Evolutionary conservation across 2,113 vertebrate genomes (phyloP), one percentile per base, ranked within the genome.

Genomic region (Chrysochloris asiatica): DNA sequence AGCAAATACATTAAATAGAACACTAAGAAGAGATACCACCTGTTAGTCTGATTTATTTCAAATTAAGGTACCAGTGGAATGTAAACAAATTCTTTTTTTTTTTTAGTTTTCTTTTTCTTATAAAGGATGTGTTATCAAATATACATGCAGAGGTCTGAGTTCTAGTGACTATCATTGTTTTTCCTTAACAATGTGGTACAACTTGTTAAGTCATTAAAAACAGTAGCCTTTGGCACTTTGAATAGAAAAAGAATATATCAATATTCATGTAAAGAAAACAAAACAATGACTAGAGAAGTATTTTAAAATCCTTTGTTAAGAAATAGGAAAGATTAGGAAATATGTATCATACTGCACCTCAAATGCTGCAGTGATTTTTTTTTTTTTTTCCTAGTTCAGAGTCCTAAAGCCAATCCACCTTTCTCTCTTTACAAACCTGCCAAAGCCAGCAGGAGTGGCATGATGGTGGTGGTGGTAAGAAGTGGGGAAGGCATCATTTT

Each of bases 31-130:
- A 98, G 97, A 97, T 97, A 98, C 96, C 97, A 98, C 97, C 97
- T 97, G 97, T 96, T 96, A 96, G 97, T 97, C 97, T 97, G 96
- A 97, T 97, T 98, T 96, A 93, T 97, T 97, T 97, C 97, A 98
- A 98, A 98, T 98, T 98, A 98, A 98, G 98, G 98, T 98, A 98
- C 97, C 97, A 98, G 98, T 98, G 98, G 98, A 98, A 98, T 98
- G 98, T 98, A 98, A 98, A 98, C 98, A 98, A 97, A 98, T 97
- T 95, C 97, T 97, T 69, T 97, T 97, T 98, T 98, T 97, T 89
- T 73, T 97, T 97, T 98, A 98, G n/a, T n/a, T 98, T 98, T 38
- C 3, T 67, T 67, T 97, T 97, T 98, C 98, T 98, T 98, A 98
- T 96, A 98, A 98, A 98, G 98, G 98, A 97, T 97, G 97, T 97